A percentile compares a stretch with the other conserved stretches of the same genome.
These are phyloP conservation scores for Cynopterus brachyotis DNA, from an alignment of 2,113 vertebrate species.

Conservation along the genomic window DNA sequence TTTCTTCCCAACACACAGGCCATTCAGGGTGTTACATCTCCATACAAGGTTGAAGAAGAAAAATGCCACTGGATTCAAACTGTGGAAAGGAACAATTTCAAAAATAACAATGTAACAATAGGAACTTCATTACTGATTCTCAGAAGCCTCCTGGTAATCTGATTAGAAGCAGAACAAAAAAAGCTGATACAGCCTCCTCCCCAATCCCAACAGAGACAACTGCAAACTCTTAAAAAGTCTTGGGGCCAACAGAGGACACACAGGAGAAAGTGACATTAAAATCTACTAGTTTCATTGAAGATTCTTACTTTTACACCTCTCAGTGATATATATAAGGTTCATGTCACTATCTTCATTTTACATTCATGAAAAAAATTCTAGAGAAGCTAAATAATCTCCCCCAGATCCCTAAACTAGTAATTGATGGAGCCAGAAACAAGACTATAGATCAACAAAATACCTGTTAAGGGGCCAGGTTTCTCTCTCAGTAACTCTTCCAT, in stretches of 20 bases:
- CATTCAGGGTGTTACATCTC: neutral
- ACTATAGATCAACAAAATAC: neutral
- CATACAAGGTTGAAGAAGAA: neutral
- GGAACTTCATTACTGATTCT: neutral
- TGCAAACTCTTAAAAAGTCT: neutral
- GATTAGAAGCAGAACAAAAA: neutral
- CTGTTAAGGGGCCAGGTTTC: neutral
- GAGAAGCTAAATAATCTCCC: neutral
- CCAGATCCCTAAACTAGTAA: neutral
- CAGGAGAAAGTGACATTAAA: neutral
- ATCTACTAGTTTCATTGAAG: neutral
- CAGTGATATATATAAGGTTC: neutral
- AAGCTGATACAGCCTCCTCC: neutral
- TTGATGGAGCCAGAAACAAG: neutral
- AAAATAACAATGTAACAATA: neutral
- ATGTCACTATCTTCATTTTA: neutral
- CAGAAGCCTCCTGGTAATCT: neutral
- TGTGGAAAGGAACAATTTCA: slow-evolving; percentile 15
- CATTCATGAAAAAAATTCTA: neutral
- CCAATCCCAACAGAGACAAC: neutral
- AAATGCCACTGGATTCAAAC: neutral
- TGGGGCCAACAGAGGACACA: neutral
- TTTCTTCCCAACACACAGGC: neutral
- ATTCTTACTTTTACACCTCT: neutral
- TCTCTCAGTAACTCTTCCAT: neutral